Conservation (phyloP, 1,140 invertebrate species). For the Bombus sibiricus region DNA sequence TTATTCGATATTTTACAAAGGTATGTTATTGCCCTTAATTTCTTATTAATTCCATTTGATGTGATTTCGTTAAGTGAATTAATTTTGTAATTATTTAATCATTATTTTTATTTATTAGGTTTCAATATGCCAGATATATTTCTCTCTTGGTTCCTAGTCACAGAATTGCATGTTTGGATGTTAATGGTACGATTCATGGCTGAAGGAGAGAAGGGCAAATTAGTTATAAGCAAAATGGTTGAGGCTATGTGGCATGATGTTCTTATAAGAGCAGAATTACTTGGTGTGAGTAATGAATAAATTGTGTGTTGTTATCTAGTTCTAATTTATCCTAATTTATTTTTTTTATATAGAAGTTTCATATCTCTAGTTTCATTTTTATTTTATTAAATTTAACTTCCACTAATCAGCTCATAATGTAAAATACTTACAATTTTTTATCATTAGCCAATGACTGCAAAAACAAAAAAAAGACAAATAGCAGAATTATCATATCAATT, state of each 20-base stretch:
- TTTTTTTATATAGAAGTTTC: not conserved
- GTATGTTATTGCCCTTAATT: conserved; percentile 33
- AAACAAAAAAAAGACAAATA: conserved; percentile 84
- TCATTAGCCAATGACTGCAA: conserved; percentile 69
- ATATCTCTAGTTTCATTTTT: not conserved
- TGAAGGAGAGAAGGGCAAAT: conserved; percentile 87
- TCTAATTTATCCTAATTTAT: not conserved
- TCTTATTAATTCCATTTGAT: not conserved
- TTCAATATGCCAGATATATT: conserved; percentile 90
- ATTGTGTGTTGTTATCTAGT: not conserved
- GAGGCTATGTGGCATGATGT: conserved; percentile 92
- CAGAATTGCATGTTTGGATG: conserved; percentile 94
- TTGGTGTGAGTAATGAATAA: conserved; percentile 85
- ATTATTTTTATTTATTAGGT: conserved; percentile 81
- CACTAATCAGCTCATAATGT: conserved; percentile 9
- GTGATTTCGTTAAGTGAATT: not conserved
- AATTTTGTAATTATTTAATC: not conserved
- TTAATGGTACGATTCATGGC: conserved; percentile 89
- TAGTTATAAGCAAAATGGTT: conserved; percentile 88
- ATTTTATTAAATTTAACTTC: conserved; percentile 3
- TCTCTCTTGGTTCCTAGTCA: conserved; percentile 92
- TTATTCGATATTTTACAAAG: conserved; percentile 57
- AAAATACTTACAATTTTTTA: conserved; percentile 4
- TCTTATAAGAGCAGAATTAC: conserved; percentile 86
- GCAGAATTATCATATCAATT: conserved; percentile 88